phyloP scores from a whole-genome alignment of 2,797 vertebrate species.

The Schizopygopsis pylzovi region DNA sequence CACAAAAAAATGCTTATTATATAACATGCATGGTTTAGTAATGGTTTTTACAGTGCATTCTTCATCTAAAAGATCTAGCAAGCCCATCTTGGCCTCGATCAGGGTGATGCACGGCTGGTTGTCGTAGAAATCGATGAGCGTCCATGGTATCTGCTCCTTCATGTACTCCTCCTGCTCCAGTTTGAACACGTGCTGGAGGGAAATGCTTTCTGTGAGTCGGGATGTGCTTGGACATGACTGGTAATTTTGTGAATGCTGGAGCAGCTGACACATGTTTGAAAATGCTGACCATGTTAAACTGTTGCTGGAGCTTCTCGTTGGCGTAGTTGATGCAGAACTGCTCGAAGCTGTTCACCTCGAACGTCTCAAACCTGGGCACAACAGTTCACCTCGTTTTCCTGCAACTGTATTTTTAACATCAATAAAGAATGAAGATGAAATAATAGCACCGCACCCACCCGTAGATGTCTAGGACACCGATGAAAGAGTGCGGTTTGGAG shows the following conservation, averaged over 20 bases:
- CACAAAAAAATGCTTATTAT: not conserved
- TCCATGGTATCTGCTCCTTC: conserved; percentile 97
- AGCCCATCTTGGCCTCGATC: conserved; percentile 93
- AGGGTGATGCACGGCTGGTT: conserved; percentile 98
- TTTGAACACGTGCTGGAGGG: conserved; percentile 94
- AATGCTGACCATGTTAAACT: conserved; percentile 94
- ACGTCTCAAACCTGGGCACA: conserved; percentile 91
- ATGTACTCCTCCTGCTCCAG: conserved; percentile 98
- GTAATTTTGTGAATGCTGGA: not conserved
- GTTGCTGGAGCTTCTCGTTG: conserved; percentile 98
- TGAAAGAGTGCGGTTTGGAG: conserved; percentile 89
- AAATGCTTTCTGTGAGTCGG: conserved; percentile 24
- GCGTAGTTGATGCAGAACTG: conserved; percentile 99
- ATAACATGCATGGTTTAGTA: not conserved
- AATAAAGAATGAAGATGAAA: not conserved
- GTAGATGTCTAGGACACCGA: conserved; percentile 97
- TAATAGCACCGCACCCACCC: conserved; percentile 79
- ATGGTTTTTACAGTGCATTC: conserved; percentile 87
- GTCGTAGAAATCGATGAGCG: conserved; percentile 97
- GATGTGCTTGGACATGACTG: conserved; percentile 38
- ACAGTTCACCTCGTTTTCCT: not conserved
- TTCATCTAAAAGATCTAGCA: conserved; percentile 95
- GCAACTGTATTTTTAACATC: not conserved
- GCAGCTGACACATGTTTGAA: conserved; percentile 3
- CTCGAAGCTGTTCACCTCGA: conserved; percentile 98